A percentile compares a stretch with the other conserved stretches of the same genome.
Conservation (phyloP, 2,797 vertebrate genomes). For the Enteromius trimaculatus region DNA sequence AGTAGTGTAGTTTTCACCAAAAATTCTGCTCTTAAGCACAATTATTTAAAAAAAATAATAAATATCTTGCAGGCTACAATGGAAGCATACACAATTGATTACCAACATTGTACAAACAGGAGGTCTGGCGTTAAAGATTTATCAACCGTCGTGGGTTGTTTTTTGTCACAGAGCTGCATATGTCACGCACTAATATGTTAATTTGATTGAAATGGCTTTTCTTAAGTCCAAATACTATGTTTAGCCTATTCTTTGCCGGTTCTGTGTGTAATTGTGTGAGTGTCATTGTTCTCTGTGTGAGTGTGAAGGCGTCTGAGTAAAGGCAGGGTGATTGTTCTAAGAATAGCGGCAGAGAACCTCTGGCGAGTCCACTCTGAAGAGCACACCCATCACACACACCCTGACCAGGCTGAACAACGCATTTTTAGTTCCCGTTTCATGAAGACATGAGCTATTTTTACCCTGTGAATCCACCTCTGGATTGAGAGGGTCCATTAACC, state of each 20-base stretch:
- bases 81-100: not conserved
- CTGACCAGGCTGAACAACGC: conserved; percentile 69
- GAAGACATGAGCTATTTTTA: conserved; percentile 63
- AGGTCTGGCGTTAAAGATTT: not conserved
- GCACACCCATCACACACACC: conserved; percentile 67
- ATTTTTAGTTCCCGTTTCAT: conserved; percentile 71
- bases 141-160: too few species aligned
- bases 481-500: conserved; percentile 27
- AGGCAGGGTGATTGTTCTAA: conserved; percentile 66
- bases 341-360: conserved; percentile 74
- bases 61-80: not conserved
- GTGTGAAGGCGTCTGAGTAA: conserved; percentile 3
- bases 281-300: conserved; percentile 21
- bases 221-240: conserved; percentile 3
- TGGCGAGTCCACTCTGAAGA: conserved; percentile 58
- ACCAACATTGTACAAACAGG: not conserved
- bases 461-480: conserved; percentile 64
- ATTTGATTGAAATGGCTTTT: not conserved
- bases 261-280: conserved; percentile 3
- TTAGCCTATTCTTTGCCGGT: conserved; percentile 24
- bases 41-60: not conserved
- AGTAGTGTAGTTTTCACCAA: not conserved
- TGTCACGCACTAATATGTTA: not conserved
- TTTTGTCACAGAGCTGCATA: not conserved
- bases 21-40: not conserved